phyloP scores from a whole-genome alignment of 2,888 invertebrate species.

The Cosmopolites sordidus region DNA sequence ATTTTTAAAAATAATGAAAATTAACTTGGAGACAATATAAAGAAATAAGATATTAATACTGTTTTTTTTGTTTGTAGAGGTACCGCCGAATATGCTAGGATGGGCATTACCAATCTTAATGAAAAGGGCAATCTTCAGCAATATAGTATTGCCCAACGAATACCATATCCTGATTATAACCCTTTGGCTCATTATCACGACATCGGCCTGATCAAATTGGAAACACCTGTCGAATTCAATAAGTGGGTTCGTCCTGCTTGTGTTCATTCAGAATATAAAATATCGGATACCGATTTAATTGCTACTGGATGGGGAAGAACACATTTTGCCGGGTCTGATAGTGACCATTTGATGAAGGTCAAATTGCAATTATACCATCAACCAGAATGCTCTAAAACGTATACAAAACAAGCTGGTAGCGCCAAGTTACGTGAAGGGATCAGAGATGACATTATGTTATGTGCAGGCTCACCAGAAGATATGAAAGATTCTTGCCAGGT shows the following conservation, averaged over 20 bases:
- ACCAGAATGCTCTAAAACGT: constrained; percentile 42
- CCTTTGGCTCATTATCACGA: constrained; percentile 48
- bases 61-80: constrained; percentile 2
- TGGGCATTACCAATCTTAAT: too few species aligned
- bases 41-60: too few species aligned
- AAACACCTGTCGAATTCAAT: constrained; percentile 40
- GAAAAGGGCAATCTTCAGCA: constrained; percentile 24
- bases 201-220: constrained; percentile 49
- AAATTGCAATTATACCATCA: constrained; percentile 45
- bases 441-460: constrained; percentile 49
- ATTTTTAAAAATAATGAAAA: too few species aligned
- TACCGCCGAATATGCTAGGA: not conserved
- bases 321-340: constrained; percentile 36
- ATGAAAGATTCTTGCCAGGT: too few species aligned
- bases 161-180: constrained; percentile 46
- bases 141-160: constrained; percentile 33
- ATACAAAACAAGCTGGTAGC: constrained; percentile 29
- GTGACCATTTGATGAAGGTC: constrained; percentile 52
- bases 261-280: constrained; percentile 33
- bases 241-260: constrained; percentile 50
- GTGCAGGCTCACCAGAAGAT: constrained; percentile 47
- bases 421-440: constrained; percentile 47
- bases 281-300: constrained; percentile 35
- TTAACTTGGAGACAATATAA: too few species aligned
- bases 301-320: constrained; percentile 51